Conservation (phyloP, 1,140 invertebrate species). For the Drosophila albomicans region DNA sequence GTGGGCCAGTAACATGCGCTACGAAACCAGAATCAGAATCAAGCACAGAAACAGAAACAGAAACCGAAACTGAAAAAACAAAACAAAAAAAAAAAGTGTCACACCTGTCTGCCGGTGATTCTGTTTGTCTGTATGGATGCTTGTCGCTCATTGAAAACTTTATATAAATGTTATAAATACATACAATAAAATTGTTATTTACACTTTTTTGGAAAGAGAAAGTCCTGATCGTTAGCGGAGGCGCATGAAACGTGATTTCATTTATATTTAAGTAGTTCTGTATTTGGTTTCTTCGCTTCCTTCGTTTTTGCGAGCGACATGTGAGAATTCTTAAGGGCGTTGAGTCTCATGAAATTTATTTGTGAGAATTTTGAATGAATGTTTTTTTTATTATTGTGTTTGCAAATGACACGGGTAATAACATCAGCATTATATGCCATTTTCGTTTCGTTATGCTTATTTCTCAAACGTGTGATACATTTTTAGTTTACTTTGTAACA, state of each 20-base stretch:
- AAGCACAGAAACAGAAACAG: constrained; percentile 4
- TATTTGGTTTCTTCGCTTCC: constrained; percentile 49
- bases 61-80: constrained; percentile 43
- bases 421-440: constrained; percentile 72
- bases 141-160: constrained; percentile 45
- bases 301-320: constrained; percentile 35
- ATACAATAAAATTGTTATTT: constrained; percentile 83
- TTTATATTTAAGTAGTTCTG: constrained; percentile 63
- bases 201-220: constrained; percentile 81
- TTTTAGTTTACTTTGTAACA: constrained; percentile 30
- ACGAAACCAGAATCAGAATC: constrained; percentile 33
- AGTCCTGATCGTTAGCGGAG: constrained; percentile 54
- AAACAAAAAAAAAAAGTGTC: constrained; percentile 65
- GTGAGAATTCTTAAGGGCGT: constrained; percentile 26
- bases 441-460: constrained; percentile 55
- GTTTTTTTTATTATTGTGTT: constrained; percentile 31
- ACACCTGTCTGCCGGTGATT: constrained; percentile 49
- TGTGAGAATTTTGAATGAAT: constrained; percentile 64
- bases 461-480: constrained; percentile 70
- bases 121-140: constrained; percentile 48
- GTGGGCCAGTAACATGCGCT: constrained; percentile 74
- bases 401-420: constrained; percentile 57
- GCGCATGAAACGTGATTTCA: constrained; percentile 67
- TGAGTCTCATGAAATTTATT: constrained; percentile 68
- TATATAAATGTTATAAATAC: constrained; percentile 76